Conservation (phyloP, 1,140 invertebrate genomes). For the Drosophila kohkoa region DNA sequence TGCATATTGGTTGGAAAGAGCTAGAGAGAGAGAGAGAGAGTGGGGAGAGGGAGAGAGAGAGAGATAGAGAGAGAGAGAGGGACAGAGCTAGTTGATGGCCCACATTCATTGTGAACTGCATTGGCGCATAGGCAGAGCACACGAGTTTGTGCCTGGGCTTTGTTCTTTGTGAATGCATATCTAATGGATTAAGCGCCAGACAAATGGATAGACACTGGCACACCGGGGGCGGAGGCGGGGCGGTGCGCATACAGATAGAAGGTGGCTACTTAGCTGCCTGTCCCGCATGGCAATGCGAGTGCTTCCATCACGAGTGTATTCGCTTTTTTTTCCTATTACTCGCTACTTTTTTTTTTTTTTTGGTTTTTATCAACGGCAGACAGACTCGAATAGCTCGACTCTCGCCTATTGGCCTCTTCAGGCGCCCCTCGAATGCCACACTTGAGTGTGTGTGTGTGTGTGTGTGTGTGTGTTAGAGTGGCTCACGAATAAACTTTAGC, state of each 20-base stretch:
- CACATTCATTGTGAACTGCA: slow-evolving; percentile 41
- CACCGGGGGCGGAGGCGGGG: neutral
- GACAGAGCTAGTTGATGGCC: slow-evolving; percentile 6
- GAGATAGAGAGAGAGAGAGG: neutral
- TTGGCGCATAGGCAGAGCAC: slow-evolving; percentile 25
- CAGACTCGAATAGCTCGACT: slow-evolving; percentile 1
- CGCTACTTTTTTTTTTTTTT: neutral
- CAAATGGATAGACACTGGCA: slow-evolving; percentile 12
- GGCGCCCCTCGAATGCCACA: neutral
- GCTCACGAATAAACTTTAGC: neutral
- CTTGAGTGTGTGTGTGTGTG: neutral
- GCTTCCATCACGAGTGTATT: slow-evolving; percentile 17
- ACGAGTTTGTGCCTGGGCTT: slow-evolving; percentile 26
- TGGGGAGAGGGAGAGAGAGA: neutral
- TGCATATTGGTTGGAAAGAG: slow-evolving; percentile 27
- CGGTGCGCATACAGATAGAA: too few species aligned
- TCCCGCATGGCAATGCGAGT: slow-evolving; percentile 32
- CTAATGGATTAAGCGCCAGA: slow-evolving; percentile 55
- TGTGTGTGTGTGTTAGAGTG: too few species aligned
- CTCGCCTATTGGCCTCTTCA: neutral
- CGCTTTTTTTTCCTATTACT: slow-evolving; percentile 6
- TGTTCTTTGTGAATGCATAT: slow-evolving; percentile 57
- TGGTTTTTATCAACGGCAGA: slow-evolving; percentile 8
- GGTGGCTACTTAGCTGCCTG: slow-evolving; percentile 27
- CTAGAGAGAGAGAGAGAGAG: neutral